Base-by-base conservation (phyloP, 2,797 vertebrate species). In the Rhyacichthys aspro region DNA sequence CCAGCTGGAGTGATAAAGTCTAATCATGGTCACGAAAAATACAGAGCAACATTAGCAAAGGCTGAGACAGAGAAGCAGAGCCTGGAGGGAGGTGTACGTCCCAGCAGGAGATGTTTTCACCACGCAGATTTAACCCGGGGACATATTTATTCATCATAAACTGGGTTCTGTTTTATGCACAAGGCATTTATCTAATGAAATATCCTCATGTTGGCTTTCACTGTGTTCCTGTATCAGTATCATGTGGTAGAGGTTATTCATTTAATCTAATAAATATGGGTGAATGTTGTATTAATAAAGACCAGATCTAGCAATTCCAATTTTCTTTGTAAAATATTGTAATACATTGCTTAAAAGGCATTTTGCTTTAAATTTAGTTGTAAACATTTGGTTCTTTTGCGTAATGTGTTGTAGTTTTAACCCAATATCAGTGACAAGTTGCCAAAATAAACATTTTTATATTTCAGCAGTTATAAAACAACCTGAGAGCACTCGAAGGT, bases 1-100 rank as follows among this genome's bases (percentile, higher is more conserved):
- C 76, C 81, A 85, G 82, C 83, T 78, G 76, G 68, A 80, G 82
- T 81, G 86, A 86, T 86, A 63, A 78, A 82, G 83, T 76, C 73
- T 81, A 84, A 86, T 83, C 64, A 42, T 8, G 61, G 60, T 56
- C 57, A 60, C 57, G 43, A 58, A 81, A 72, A 74, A 72, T 11
- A 7, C 52, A 18, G 59, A 1, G 1, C 58, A 63, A 50, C 75
- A 76, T 81, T 70, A 83, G 68, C 36, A 18, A 59, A 60, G 55
- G 70, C 63, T 33, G 68, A 76, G 71, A 23, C 46, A 61, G 46
- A 59, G 57, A 16, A 46, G 63, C 49, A 36, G 37, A n/a, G 48
- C 65, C 56, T 23, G 50, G 36, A 67, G 76, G 55, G 69, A 74
- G 74, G 62, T 55, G 69, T 69, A 42, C 48, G 32, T 72, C 72